phyloP scores from a whole-genome alignment of 37 sponge, comb jelly and placozoan genomes.

The Oopsacas minuta region DNA sequence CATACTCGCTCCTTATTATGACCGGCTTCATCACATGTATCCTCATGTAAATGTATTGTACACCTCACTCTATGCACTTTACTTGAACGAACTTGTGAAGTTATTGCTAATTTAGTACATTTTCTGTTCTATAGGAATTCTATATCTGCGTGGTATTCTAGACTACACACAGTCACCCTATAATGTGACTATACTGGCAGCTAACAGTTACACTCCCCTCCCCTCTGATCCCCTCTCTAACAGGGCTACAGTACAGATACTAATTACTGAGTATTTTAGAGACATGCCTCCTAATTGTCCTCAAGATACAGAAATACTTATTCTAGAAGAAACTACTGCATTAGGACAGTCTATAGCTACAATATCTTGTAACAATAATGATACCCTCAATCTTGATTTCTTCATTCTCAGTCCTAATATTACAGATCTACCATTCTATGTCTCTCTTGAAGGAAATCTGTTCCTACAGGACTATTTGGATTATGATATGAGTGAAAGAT shows the following conservation, averaged over 20 bases:
- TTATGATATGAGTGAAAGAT: neutral
- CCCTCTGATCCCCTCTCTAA: slow-evolving; percentile 10
- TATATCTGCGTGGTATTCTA: neutral
- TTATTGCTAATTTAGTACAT: too few species aligned
- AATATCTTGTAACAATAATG: neutral
- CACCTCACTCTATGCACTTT: too few species aligned
- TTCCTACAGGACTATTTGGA: neutral
- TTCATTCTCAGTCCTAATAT: neutral
- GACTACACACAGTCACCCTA: neutral
- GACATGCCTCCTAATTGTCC: neutral
- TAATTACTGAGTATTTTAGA: neutral
- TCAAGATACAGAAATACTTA: neutral
- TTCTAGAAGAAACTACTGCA: neutral
- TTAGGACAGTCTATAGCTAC: neutral
- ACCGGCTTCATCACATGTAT: too few species aligned
- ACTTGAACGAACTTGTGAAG: too few species aligned
- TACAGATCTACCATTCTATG: neutral
- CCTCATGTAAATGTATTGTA: too few species aligned
- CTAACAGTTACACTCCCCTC: neutral
- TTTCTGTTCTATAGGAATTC: neutral
- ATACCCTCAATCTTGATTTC: neutral
- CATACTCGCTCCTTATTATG: too few species aligned
- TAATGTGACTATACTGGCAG: neutral
- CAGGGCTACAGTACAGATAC: neutral
- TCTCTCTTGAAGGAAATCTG: neutral